phyloP scores from a whole-genome alignment of 2,113 vertebrate species.

The Microcebus lehilahytsara region DNA sequence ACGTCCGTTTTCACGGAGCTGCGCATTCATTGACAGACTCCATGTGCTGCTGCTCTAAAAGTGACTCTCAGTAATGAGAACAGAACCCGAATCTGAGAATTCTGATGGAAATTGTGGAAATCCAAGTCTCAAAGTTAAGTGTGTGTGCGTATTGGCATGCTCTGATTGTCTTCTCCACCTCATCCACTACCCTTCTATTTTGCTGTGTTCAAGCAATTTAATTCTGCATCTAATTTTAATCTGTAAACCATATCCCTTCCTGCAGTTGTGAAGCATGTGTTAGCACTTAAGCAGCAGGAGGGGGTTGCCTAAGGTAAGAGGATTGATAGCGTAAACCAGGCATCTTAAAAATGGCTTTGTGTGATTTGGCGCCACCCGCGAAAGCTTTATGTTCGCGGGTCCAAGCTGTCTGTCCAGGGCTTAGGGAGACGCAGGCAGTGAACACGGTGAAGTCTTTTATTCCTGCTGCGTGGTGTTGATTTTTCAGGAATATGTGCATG shows the following conservation, averaged over 20 bases:
- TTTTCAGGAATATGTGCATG: conserved; percentile 34
- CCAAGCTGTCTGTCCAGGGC: not conserved
- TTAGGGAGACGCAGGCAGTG: not conserved
- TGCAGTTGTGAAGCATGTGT: conserved; percentile 57
- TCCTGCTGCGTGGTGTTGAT: not conserved
- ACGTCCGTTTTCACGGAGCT: conserved; percentile 11
- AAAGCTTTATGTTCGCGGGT: not conserved
- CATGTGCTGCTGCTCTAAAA: not conserved
- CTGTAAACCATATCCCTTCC: conserved; percentile 57
- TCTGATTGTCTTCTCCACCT: not conserved
- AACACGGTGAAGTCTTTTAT: conserved; percentile 26
- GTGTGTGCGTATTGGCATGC: not conserved
- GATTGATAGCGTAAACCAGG: conserved; percentile 6
- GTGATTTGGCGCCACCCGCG: conserved; percentile 26
- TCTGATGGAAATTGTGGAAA: not conserved
- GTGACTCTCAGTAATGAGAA: not conserved
- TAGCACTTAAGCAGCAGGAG: conserved; percentile 63
- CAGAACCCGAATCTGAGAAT: not conserved
- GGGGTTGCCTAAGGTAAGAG: conserved; percentile 61
- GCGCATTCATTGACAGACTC: not conserved
- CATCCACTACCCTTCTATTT: not conserved
- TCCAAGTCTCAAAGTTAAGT: not conserved
- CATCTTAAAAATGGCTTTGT: conserved; percentile 62
- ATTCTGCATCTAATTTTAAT: conserved; percentile 71
- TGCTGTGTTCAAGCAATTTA: conserved; percentile 62